These are phyloP conservation scores for Metopia argyrocephala DNA, from an alignment of 2,888 invertebrate species.

Conservation along the genomic window DNA sequence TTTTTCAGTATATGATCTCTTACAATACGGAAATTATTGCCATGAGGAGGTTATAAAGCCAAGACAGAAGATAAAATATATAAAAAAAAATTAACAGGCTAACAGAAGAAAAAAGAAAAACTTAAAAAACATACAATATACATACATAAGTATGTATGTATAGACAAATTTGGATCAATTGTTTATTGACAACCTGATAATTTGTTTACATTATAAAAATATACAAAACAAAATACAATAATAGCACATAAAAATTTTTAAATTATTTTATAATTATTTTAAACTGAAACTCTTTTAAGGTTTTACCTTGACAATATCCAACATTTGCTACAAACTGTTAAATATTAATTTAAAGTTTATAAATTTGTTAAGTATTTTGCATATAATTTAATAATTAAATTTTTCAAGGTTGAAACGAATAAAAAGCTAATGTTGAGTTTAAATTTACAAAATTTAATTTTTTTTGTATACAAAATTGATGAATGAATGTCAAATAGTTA, in stretches of 20 bases:
- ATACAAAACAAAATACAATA: too few relatives aligned
- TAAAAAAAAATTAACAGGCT: constrained; percentile 31
- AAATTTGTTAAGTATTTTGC: not conserved
- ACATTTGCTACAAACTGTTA: too few relatives aligned
- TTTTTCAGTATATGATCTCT: constrained; percentile 13
- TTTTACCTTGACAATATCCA: constrained; percentile 44
- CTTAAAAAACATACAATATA: not conserved
- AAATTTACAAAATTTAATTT: not conserved
- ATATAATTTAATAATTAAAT: constrained; percentile 10
- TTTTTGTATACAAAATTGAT: constrained; percentile 6
- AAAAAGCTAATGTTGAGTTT: constrained; percentile 1
- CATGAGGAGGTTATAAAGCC: constrained; percentile 32
- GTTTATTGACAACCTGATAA: not conserved
- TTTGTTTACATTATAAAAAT: not conserved
- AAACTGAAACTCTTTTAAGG: not conserved
- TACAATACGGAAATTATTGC: constrained; percentile 43
- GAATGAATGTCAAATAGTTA: constrained; percentile 26
- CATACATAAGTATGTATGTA: not conserved
- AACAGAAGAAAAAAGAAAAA: not conserved
- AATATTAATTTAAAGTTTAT: not conserved
- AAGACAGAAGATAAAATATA: constrained; percentile 13
- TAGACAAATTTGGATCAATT: constrained; percentile 9
- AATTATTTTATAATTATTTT: not conserved
- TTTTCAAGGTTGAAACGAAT: constrained; percentile 17
- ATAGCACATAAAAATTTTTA: not conserved